Evolutionary conservation across 2,797 vertebrate species (phyloP), one percentile per base, ranked within the genome.

Genomic region (Acanthopagrus latus): DNA sequence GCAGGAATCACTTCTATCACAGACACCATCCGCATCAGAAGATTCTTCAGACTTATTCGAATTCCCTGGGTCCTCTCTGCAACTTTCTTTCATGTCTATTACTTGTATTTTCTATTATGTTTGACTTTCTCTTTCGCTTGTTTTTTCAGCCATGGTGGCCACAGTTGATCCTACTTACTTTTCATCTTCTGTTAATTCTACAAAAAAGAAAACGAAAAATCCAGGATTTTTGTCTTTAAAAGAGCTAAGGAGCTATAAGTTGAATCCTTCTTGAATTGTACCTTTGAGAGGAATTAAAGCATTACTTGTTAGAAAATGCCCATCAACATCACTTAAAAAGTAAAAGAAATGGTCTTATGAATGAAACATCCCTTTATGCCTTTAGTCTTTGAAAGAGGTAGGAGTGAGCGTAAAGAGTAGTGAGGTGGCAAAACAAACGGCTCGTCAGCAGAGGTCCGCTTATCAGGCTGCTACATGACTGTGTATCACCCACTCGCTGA

Each of bases 361-460:
- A 18, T 62, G 56, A 51, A 78, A 74, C 48, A 69, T 50, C 43
- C 25, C 50, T 44, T 62, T 65, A 21, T 62, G 14, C 60, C 25
- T 71, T 51, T 17, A 41, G 27, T 46, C 23, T 55, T 20, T 48
- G 54, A 60, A 54, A 56, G 60, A 17, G 54, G 65, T 52, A 69
- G 47, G 38, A 56, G 52, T 67, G 74, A 55, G 66, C 63, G 27
- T 41, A 73, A 72, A 80, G 77, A 80, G 76, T 48, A 51, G 33
- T 74, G 64, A 78, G 79, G 70, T 65, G 73, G 71, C 64, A 69
- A 83, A 81, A 89, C 74, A 78, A 83, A 64, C 67, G 71, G 74
- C 75, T 83, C 25, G 46, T 88, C 84, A 78, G 76, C 80, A 74
- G 72, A 83, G 87, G 86, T 84, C 87, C 74, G 68, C 84, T 81